A percentile compares a stretch with the other conserved stretches of the same genome.
Conservation (phyloP, 1,140 invertebrate genomes). For the Spodoptera litura region DNA sequence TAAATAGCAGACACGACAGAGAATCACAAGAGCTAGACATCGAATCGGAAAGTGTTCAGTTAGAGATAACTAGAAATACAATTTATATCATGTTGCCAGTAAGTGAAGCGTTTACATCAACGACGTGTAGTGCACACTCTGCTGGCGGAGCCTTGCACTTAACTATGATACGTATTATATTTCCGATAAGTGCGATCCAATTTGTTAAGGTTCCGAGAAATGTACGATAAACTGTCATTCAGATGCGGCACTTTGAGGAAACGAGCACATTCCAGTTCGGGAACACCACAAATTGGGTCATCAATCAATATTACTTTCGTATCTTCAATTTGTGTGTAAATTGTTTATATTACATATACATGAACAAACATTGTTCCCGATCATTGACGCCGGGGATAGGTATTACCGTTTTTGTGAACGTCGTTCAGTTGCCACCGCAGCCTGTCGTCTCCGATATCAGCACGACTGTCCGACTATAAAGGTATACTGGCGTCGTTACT, state of each 20-base stretch:
- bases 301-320: slow-evolving; percentile 72
- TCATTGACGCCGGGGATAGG: slow-evolving; percentile 44
- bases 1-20: slow-evolving; percentile 8
- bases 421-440: slow-evolving; percentile 17
- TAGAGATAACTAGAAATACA: slow-evolving; percentile 13
- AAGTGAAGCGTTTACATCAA: slow-evolving; percentile 36
- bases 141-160: slow-evolving; percentile 45
- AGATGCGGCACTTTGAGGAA: slow-evolving; percentile 48
- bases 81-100: slow-evolving; percentile 33
- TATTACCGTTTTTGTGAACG: slow-evolving; percentile 35
- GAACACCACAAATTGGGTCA: slow-evolving; percentile 65
- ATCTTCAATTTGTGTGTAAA: slow-evolving; percentile 60
- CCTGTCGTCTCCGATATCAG: slow-evolving; percentile 48
- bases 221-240: slow-evolving; percentile 66
- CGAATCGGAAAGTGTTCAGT: slow-evolving; percentile 20
- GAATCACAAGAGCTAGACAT: slow-evolving; percentile 25
- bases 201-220: slow-evolving; percentile 62
- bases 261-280: slow-evolving; percentile 53
- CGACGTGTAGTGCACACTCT: slow-evolving; percentile 11
- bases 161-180: slow-evolving; percentile 55
- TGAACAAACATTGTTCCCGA: slow-evolving; percentile 50
- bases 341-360: slow-evolving; percentile 57
- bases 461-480: slow-evolving; percentile 65
- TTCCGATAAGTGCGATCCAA: slow-evolving; percentile 65
- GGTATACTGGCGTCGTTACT: slow-evolving; percentile 67